phyloP scores from a whole-genome alignment of 2,888 invertebrate genomes.

The Lamellibrachia columna region DNA sequence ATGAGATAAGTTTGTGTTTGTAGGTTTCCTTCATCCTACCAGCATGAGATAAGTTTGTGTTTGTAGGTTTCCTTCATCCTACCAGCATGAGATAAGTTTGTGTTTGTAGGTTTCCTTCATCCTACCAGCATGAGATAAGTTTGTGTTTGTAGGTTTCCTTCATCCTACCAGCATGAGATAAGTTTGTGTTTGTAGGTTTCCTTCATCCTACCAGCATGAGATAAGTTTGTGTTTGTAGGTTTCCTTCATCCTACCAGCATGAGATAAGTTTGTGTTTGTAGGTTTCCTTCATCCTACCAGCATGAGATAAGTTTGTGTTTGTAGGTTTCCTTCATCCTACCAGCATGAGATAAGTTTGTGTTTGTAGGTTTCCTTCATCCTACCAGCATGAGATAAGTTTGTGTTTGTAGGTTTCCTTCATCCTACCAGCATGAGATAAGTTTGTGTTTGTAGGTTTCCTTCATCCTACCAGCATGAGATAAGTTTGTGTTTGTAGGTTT shows the following conservation, averaged over 20 bases:
- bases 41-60: background rate
- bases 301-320: background rate
- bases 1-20: too few species aligned
- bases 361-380: conserved; percentile 48
- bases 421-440: too few species aligned
- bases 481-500: background rate
- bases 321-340: background rate
- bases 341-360: background rate
- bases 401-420: too few species aligned
- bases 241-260: too few species aligned
- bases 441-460: too few species aligned
- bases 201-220: background rate
- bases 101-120: too few species aligned
- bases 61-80: too few species aligned
- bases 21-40: background rate
- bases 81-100: background rate
- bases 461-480: background rate
- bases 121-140: too few species aligned
- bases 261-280: too few species aligned
- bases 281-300: background rate
- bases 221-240: background rate
- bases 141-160: too few species aligned
- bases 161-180: background rate
- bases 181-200: background rate
- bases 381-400: conserved; percentile 61